Conservation (phyloP, 2,797 vertebrate genomes). For the Peromyscus eremicus region DNA sequence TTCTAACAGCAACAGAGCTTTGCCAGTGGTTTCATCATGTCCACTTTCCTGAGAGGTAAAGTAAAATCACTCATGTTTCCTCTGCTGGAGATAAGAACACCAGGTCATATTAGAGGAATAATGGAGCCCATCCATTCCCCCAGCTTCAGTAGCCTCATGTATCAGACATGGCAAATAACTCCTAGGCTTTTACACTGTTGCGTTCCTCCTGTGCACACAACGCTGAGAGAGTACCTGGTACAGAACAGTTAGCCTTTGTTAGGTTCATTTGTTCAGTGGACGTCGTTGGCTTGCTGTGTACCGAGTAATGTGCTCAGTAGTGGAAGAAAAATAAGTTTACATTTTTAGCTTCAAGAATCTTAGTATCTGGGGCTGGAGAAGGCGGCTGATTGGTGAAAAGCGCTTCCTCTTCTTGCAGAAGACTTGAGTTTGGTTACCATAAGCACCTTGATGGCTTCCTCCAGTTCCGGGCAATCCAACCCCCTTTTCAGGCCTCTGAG, state of each 20-base stretch:
- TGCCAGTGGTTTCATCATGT: conserved; percentile 58
- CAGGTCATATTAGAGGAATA: conserved; percentile 15
- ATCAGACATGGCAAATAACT: background rate
- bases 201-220: background rate
- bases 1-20: conserved; percentile 57
- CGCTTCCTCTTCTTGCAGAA: background rate
- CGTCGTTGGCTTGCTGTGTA: background rate
- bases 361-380: background rate
- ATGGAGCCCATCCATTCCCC: background rate
- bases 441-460: background rate
- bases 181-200: background rate
- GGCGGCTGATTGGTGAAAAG: background rate
- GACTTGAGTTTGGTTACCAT: background rate
- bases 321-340: conserved; percentile 34
- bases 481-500: background rate
- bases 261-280: background rate
- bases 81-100: conserved; percentile 45
- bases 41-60: conserved; percentile 51
- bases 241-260: background rate
- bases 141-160: conserved; percentile 21
- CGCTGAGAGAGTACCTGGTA: background rate
- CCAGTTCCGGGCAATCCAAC: too few relatives aligned
- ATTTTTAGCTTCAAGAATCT: conserved; percentile 26
- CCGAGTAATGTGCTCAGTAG: background rate
- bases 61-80: conserved; percentile 41